Base-by-base conservation (phyloP, 1,140 invertebrate species). In the Solen grandis region DNA sequence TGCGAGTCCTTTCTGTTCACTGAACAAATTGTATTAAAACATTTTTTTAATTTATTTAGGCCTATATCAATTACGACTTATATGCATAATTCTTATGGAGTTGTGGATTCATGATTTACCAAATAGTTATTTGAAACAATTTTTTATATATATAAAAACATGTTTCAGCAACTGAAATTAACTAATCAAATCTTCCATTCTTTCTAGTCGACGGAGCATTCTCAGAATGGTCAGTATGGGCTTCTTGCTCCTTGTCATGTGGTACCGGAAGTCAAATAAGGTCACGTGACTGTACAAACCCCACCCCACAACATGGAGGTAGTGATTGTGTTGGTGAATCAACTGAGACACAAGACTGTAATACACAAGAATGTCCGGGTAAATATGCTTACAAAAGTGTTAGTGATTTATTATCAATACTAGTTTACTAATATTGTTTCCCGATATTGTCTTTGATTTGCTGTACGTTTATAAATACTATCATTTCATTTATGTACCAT, bases 281-380 rank as follows among this genome's bases (percentile, higher is more conserved):
- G 46, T 69, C 73, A 25, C 70, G 60, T 5, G 57, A 54, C 8
- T 85, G 84, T 69, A 78, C 31, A 13, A 76, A 81, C 36, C 84
- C 84, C 0, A 5, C 29, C 13, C 81, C 84, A 13, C 77, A 76
- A 31, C 73, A 69, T 38, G 77, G 77, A 2, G 83, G 85, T 13
- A 41, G 29, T 29, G 27, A 57, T 0, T 86, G 85, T 55, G 14
- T 2, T 10, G 84, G 82, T n/a, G 68, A 75, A 50, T 22, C 27
- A 14, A 80, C 62, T 0, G 38, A 75, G 19, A 55, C 36, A 14
- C 41, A 73, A 35, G 29, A 10, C 16, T 84, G 82, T 57, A 82
- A 82, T 46, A 65, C 31, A 2, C 16, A 77, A 35, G 33, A 73
- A 19, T 86, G 84, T 65, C 82, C 84, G 62, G 35, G 83, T 84